These are phyloP conservation scores for Andrena bucephala DNA, from an alignment of 2,888 invertebrate species.

Conservation along the genomic window DNA sequence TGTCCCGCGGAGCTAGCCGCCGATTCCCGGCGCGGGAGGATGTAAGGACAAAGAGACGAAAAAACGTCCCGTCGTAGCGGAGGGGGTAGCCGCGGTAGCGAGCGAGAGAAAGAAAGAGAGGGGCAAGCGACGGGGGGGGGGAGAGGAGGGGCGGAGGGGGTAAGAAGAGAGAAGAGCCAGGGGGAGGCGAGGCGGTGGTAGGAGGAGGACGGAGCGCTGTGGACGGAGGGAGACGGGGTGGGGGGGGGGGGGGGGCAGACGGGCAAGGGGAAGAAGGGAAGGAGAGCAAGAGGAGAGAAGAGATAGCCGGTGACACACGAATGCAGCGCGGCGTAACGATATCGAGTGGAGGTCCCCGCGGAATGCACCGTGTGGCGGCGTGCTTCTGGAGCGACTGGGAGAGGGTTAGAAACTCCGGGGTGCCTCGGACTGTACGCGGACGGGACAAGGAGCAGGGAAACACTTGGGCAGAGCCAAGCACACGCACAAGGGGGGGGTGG, in stretches of 20 bases:
- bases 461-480: conserved; percentile 13
- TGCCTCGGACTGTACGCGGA: conserved; percentile 21
- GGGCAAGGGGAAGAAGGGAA: conserved; percentile 28
- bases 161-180: conserved; percentile 34
- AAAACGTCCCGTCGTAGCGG: conserved; percentile 60
- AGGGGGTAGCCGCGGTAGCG: conserved; percentile 55
- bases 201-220: conserved; percentile 29
- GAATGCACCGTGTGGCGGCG: conserved; percentile 67
- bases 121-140: conserved; percentile 12
- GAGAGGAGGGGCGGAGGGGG: conserved; percentile 2
- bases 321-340: conserved; percentile 74
- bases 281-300: conserved; percentile 50
- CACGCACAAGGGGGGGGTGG: not conserved
- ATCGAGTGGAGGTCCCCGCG: conserved; percentile 72
- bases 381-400: conserved; percentile 22
- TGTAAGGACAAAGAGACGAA: conserved; percentile 76
- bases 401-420: conserved; percentile 33
- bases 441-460: not conserved
- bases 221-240: conserved; percentile 16
- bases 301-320: conserved; percentile 69
- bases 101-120: conserved; percentile 17
- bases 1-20: conserved; percentile 70
- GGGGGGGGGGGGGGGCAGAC: conserved; percentile 37
- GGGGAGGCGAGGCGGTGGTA: conserved; percentile 35
- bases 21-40: conserved; percentile 75